phyloP scores from a whole-genome alignment of 2,797 vertebrate species.

The Tiaroga cobitis region DNA sequence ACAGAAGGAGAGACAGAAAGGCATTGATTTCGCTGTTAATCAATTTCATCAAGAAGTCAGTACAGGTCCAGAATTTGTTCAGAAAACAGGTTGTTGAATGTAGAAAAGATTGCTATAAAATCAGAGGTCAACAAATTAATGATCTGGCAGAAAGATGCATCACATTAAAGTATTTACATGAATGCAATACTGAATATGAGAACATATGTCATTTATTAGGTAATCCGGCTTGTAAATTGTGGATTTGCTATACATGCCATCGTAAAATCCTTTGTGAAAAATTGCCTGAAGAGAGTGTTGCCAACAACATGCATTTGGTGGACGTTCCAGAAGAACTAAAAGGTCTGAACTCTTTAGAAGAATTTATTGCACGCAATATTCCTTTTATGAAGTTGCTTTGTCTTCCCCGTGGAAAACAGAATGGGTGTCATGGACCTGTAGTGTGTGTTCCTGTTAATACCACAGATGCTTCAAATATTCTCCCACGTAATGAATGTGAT shows the following conservation, averaged over 20 bases:
- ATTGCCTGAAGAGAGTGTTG: neutral
- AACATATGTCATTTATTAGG: neutral
- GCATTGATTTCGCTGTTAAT: conserved; percentile 5
- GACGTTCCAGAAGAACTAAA: neutral
- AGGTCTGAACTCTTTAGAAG: conserved; percentile 16
- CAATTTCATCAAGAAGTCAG: neutral
- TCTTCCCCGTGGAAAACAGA: neutral
- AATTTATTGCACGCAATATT: conserved; percentile 23
- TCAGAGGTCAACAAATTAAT: neutral
- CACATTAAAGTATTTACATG: neutral
- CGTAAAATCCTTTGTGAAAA: neutral
- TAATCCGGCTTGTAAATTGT: neutral
- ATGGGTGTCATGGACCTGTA: neutral
- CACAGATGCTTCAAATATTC: neutral
- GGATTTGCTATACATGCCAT: conserved; percentile 20
- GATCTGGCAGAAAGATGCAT: conserved; percentile 13
- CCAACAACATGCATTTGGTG: neutral
- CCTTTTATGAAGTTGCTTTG: conserved; percentile 3
- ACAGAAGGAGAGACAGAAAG: neutral
- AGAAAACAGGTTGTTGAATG: neutral
- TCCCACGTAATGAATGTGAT: conserved; percentile 1
- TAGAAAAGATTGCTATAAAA: conserved; percentile 5
- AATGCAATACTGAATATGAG: neutral
- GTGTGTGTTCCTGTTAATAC: neutral
- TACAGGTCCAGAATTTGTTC: conserved; percentile 13